A percentile compares a stretch with the other conserved stretches of the same genome.
Evolutionary conservation across 2,797 vertebrate species (phyloP).

Genomic region (Cyclopterus lumpus): DNA sequence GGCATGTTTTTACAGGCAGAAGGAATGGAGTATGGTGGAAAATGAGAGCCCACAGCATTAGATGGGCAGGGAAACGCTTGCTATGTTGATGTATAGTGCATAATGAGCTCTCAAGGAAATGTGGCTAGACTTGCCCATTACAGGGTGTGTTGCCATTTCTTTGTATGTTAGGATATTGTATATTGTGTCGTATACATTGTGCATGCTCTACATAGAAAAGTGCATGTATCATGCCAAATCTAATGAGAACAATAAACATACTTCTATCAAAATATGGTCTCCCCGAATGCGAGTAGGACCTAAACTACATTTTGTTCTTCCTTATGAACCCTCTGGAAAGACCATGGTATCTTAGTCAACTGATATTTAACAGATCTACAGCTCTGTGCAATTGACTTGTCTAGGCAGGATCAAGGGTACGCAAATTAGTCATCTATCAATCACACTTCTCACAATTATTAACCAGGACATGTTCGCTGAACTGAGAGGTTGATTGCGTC

Average conservation of each 20-base stretch:
- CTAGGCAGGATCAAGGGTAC: conserved; percentile 30
- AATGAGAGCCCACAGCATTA: conserved; percentile 31
- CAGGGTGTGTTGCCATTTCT: conserved; percentile 24
- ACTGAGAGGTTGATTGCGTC: conserved; percentile 18
- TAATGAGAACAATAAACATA: conserved; percentile 6
- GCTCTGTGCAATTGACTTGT: conserved; percentile 27
- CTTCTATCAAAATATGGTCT: conserved; percentile 2
- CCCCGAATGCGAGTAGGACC: not conserved
- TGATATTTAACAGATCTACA: conserved; percentile 43
- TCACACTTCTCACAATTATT: conserved; percentile 72
- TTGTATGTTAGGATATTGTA: conserved; percentile 7
- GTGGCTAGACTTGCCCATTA: conserved; percentile 4
- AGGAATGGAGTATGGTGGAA: conserved; percentile 25
- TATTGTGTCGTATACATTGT: not conserved
- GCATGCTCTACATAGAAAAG: not conserved
- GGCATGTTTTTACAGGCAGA: conserved; percentile 55
- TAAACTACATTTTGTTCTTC: conserved; percentile 7
- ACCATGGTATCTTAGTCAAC: conserved; percentile 9
- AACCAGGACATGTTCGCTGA: conserved; percentile 54
- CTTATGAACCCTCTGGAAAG: not conserved
- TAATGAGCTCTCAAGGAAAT: conserved; percentile 40
- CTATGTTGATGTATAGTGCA: conserved; percentile 18
- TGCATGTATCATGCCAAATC: not conserved
- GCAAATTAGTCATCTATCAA: conserved; percentile 70
- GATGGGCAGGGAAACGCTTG: conserved; percentile 22